Percentiles rank a stretch among this genome's conserved stretches.
phyloP scores from a whole-genome alignment of 1,140 invertebrate species.

The Muscidifurax raptorellus region DNA sequence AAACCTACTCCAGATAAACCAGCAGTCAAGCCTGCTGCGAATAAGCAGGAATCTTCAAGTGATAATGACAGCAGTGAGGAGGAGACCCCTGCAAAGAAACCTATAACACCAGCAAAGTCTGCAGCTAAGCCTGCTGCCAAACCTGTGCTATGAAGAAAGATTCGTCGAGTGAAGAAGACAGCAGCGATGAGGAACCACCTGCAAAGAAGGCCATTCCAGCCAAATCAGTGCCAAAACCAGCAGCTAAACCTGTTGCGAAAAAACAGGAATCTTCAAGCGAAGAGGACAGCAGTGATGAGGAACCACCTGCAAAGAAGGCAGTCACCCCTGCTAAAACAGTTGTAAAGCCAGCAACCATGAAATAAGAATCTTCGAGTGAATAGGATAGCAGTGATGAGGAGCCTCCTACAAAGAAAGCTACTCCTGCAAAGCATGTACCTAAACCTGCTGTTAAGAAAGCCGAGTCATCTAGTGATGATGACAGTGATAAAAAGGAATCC shows the following conservation, averaged over 20 bases:
- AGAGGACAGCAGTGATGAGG: conserved; percentile 58
- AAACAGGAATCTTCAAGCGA: conserved; percentile 52
- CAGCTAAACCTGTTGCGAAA: conserved; percentile 45
- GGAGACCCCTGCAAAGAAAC: conserved; percentile 23
- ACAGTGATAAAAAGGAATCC: conserved; percentile 53
- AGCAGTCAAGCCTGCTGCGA: conserved; percentile 30
- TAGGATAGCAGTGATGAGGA: conserved; percentile 59
- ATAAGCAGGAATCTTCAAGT: conserved; percentile 63
- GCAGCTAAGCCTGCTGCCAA: conserved; percentile 43
- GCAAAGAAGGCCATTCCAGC: conserved; percentile 54
- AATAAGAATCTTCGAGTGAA: conserved; percentile 61
- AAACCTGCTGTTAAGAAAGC: conserved; percentile 33
- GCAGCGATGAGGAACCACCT: conserved; percentile 58
- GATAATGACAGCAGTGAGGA: conserved; percentile 60
- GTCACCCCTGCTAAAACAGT: conserved; percentile 20
- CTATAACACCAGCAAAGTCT: conserved; percentile 49
- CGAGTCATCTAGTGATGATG: conserved; percentile 60
- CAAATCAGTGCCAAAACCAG: conserved; percentile 33
- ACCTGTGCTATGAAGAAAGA: neutral
- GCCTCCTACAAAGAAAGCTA: conserved; percentile 45
- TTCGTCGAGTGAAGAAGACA: conserved; percentile 67
- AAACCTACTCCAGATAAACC: conserved; percentile 26
- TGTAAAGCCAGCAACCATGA: conserved; percentile 31
- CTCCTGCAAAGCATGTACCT: neutral
- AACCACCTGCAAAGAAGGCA: conserved; percentile 48